Conservation (phyloP, 2,113 vertebrate species). For the Ophthalmolycus amberensis region DNA sequence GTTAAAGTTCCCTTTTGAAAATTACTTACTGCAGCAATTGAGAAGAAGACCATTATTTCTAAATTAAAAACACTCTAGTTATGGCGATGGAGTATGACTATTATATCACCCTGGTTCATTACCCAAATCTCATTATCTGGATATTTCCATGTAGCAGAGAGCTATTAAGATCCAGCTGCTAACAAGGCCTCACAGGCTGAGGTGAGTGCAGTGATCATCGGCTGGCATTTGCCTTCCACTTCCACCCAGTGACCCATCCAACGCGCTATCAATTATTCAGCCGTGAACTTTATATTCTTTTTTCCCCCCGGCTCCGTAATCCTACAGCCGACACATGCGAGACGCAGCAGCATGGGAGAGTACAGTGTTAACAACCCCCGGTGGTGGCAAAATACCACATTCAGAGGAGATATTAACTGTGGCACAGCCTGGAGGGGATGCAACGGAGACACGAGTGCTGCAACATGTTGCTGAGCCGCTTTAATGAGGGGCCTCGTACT, state of each 20-base stretch:
- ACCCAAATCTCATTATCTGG: constrained; percentile 71
- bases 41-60: constrained; percentile 59
- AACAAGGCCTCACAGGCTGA: constrained; percentile 73
- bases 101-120: constrained; percentile 73
- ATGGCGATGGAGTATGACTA: constrained; percentile 52
- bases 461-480: constrained; percentile 51
- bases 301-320: constrained; percentile 19
- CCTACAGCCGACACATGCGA: constrained; percentile 41
- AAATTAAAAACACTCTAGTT: constrained; percentile 71
- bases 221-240: constrained; percentile 72
- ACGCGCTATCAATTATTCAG: constrained; percentile 82
- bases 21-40: constrained; percentile 48
- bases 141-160: constrained; percentile 52
- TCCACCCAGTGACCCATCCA: constrained; percentile 67
- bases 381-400: constrained; percentile 39
- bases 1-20: constrained; percentile 46
- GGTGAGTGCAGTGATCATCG: constrained; percentile 58
- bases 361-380: constrained; percentile 42
- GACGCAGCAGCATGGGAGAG: constrained; percentile 13
- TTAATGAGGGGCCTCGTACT: constrained; percentile 55
- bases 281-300: constrained; percentile 78
- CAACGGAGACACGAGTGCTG: constrained; percentile 27
- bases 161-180: constrained; percentile 58
- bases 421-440: constrained; percentile 42
- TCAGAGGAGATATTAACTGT: constrained; percentile 43